Evolutionary conservation across 2,797 vertebrate genomes (phyloP).

Genomic region (Amblyopsis hoosieri): DNA sequence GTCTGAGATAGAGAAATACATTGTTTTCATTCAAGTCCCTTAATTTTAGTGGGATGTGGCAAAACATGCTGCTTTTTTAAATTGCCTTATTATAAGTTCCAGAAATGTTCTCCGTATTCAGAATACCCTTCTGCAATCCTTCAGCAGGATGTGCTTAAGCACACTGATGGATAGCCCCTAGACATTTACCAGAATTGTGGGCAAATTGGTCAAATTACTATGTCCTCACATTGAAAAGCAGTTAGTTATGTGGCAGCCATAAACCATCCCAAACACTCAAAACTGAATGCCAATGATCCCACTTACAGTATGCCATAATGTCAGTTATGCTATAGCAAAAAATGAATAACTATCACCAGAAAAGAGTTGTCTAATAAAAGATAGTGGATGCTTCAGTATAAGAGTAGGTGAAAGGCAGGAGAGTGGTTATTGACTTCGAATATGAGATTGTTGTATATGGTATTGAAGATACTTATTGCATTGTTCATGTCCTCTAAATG

Average conservation of each 20-base stretch:
- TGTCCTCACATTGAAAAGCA: slow-evolving; percentile 17
- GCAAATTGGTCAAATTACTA: slow-evolving; percentile 28
- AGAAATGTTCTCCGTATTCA: slow-evolving; percentile 11
- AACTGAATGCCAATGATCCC: slow-evolving; percentile 25
- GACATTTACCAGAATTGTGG: slow-evolving; percentile 18
- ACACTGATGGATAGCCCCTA: slow-evolving; percentile 11
- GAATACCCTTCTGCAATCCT: slow-evolving; percentile 1
- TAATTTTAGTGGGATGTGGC: neutral
- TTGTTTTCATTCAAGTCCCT: neutral
- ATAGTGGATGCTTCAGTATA: slow-evolving; percentile 22
- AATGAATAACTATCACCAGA: neutral
- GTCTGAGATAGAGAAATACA: too few relatives aligned
- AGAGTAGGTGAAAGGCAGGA: slow-evolving; percentile 5
- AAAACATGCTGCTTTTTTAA: slow-evolving; percentile 2
- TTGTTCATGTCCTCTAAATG: slow-evolving; percentile 43
- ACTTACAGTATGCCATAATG: slow-evolving; percentile 19
- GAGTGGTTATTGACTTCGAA: slow-evolving; percentile 34
- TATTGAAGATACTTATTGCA: slow-evolving; percentile 44
- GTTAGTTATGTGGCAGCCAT: slow-evolving; percentile 30
- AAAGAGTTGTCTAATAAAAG: slow-evolving; percentile 22
- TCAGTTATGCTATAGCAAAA: neutral
- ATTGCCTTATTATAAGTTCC: neutral
- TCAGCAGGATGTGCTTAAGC: slow-evolving; percentile 12
- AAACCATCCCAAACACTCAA: slow-evolving; percentile 16
- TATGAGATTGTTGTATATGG: slow-evolving; percentile 35